Conservation (phyloP, 2,888 invertebrate species). For the Cryptocephalus moraei region DNA sequence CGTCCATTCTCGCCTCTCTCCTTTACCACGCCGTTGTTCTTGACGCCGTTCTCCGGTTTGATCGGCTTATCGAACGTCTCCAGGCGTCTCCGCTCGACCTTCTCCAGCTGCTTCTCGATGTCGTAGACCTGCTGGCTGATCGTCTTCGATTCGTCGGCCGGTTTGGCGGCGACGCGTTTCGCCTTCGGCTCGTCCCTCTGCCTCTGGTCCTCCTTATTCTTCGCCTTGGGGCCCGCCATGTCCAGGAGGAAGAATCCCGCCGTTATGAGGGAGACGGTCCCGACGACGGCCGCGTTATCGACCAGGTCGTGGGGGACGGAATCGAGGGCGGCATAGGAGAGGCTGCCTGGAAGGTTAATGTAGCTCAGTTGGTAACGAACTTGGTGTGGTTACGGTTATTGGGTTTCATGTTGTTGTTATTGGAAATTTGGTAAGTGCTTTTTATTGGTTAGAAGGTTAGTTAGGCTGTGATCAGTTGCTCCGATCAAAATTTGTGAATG, state of each 20-base stretch:
- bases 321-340: conserved; percentile 61
- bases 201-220: conserved; percentile 20
- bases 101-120: conserved; percentile 20
- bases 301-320: conserved; percentile 56
- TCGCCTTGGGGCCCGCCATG: conserved; percentile 48
- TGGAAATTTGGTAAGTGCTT: too few species aligned
- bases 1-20: background rate
- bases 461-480: too few species aligned
- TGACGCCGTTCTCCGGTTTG: conserved; percentile 10
- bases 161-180: conserved; percentile 7
- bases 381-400: too few species aligned
- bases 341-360: conserved; percentile 42
- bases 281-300: conserved; percentile 63
- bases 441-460: too few species aligned
- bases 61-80: conserved; percentile 9
- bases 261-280: conserved; percentile 54
- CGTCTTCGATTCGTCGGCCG: conserved; percentile 13
- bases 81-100: conserved; percentile 8
- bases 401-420: too few species aligned
- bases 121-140: conserved; percentile 21
- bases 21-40: conserved; percentile 5
- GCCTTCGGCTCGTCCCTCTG: conserved; percentile 9
- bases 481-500: too few species aligned
- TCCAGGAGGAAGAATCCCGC: conserved; percentile 60
- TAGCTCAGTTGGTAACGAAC: background rate